Evolutionary conservation across 1,140 invertebrate species (phyloP), one percentile per base, ranked within the genome.

Genomic region (Mesaphorura yosii): DNA sequence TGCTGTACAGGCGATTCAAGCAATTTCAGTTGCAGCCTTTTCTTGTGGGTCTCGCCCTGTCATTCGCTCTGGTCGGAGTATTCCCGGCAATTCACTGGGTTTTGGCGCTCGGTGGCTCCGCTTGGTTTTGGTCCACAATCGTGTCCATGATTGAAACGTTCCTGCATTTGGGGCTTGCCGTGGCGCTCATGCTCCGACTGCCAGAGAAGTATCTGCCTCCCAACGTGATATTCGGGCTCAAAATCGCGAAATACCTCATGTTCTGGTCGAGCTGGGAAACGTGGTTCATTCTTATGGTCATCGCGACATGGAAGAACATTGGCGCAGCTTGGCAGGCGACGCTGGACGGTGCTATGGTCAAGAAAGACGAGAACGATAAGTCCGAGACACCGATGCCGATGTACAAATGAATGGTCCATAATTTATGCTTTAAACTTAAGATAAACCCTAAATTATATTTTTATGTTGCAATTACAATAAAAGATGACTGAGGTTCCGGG

Each of bases 241-340:
- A 58, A 54, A 31, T 58, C 7, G 48, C 55, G 12, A 58, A 58
- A 22, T 58, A 58, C 23, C 49, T 58, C 4, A 53, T 58, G 51
- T 54, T 50, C 23, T 22, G 53, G 25, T 40, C 45, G 15, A 54
- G 40, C 19, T 58, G 57, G 57, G 34, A 58, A 51, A 58, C 57
- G 4, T 58, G 52, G 51, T 58, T 58, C 28, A 51, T 58, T 46
- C 31, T 58, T 5, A 58, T 58, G 57, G 57, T 58, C 14, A 23
- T 58, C 17, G 38, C 52, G 4, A 40, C 51, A 14, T 58, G 57
- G 57, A 47, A 39, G 39, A 58, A 58, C 41, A 54, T 58, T 19
- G 57, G 57, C 34, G 51, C 52, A 15, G 40, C 6, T 38, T 20
- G 20, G 17, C 48, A 15, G 10, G 17, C 28, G 5, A 37, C 17